Base-by-base conservation (phyloP, 2,888 invertebrate species). In the Tenthredo scrophulariae region DNA sequence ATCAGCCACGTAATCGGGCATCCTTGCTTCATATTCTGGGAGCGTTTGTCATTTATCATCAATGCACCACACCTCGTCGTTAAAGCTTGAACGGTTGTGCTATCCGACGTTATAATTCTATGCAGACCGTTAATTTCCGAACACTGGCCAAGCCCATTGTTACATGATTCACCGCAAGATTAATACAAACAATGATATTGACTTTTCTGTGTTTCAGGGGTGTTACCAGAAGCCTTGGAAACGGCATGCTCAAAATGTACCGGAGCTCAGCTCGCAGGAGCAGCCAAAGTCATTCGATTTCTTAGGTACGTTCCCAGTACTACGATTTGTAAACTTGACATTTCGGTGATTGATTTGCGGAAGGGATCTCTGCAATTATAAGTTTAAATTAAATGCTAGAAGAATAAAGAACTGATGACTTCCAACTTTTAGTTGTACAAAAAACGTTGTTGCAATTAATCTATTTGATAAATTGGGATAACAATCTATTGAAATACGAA, bases 221-320 rank as follows among this genome's bases (percentile, higher is more conserved):
- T 85, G 40, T 87, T 91, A 80, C 90, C 90, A 18, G 91, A 90
- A 88, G 90, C 90, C 46, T 85, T 90, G 84, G 87, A 84, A 6
- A 89, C 88, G 43, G 90, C 87, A 40, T 91, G 91, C 85, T 88
- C 90, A 29, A 90, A 90, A 84, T 91, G 91, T 85, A 89, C 89
- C 5, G 88, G 89, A 74, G 90, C 88, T 84, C 90, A 91, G 74
- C 87, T 88, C 33, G 89, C 90, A 80, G 89, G 88, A 18, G 86
- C 89, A 7, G 86, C 90, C 72, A 90, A 90, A 86, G 88, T 90
- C 1, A 90, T 91, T 13, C 87, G 87, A 77, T 89, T 90, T 84
- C 86, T 91, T 40, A 90, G 90, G 91, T 90, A 84, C 72, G 67
- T 70, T 70, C n/a, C 18, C 46, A 33, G 22, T 1, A 46, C 46